phyloP scores from a whole-genome alignment of 2,113 vertebrate genomes.

The Megaceryle torquata region DNA sequence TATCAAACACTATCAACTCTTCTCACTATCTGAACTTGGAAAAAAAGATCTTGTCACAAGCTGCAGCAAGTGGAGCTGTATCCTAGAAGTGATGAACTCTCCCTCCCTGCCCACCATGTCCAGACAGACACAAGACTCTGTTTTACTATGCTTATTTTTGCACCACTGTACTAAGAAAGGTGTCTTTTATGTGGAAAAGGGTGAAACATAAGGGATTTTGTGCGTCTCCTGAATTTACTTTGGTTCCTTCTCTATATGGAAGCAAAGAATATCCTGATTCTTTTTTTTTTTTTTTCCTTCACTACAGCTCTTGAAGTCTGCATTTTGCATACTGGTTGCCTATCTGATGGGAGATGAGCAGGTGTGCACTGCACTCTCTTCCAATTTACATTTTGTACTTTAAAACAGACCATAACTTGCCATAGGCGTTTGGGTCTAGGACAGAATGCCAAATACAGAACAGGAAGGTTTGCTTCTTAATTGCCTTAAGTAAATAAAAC shows the following conservation, averaged over 20 bases:
- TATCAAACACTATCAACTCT: background rate
- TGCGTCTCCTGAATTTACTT: background rate
- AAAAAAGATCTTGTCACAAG: background rate
- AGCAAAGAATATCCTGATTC: background rate
- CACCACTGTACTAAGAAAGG: background rate
- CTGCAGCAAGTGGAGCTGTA: background rate
- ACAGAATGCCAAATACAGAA: conserved; percentile 50
- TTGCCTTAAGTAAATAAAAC: conserved; percentile 47
- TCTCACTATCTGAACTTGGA: background rate
- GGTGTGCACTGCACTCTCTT: conserved; percentile 25
- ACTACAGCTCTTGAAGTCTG: background rate
- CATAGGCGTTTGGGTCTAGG: background rate
- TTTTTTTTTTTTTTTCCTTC: background rate
- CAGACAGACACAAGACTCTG: background rate
- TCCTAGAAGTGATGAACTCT: background rate
- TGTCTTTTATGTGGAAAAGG: background rate
- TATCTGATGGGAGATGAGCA: conserved; percentile 55
- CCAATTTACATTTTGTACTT: conserved; percentile 41
- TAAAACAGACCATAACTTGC: conserved; percentile 59
- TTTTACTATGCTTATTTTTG: background rate
- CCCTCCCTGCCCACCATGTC: background rate
- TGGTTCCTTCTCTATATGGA: background rate
- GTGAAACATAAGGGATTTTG: background rate
- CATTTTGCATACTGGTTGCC: conserved; percentile 6
- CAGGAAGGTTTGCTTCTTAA: conserved; percentile 57